A percentile compares a stretch with the other conserved stretches of the same genome.
phyloP scores from a whole-genome alignment of 2,888 invertebrate genomes.

The Drosophila kanekoi region DNA sequence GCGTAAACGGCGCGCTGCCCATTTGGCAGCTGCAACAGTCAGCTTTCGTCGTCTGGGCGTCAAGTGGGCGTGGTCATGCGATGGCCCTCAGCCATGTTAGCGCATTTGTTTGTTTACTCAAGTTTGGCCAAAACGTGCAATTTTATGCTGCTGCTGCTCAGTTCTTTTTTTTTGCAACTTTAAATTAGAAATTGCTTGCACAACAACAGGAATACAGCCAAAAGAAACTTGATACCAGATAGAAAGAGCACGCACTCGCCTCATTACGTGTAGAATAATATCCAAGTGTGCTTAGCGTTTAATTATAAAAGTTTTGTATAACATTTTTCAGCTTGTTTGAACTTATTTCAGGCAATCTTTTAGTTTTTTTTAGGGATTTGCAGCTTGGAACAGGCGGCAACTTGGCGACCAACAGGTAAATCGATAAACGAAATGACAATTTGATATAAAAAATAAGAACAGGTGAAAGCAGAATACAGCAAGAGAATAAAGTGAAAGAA shows the following conservation, averaged over 20 bases:
- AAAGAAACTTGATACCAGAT: slow-evolving; percentile 23
- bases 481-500: neutral
- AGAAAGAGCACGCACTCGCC: slow-evolving; percentile 40
- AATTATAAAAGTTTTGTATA: slow-evolving; percentile 56
- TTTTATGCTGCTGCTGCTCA: slow-evolving; percentile 38
- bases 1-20: slow-evolving; percentile 56
- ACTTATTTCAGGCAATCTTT: slow-evolving; percentile 17
- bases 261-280: slow-evolving; percentile 28
- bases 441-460: neutral
- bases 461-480: neutral
- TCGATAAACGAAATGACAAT: slow-evolving; percentile 45
- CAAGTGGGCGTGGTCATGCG: slow-evolving; percentile 49
- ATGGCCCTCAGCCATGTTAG: slow-evolving; percentile 29
- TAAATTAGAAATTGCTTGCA: slow-evolving; percentile 70
- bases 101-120: slow-evolving; percentile 70
- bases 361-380: neutral
- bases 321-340: slow-evolving; percentile 17
- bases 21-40: slow-evolving; percentile 18
- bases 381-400: neutral
- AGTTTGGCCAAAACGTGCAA: slow-evolving; percentile 43
- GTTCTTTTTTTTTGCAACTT: slow-evolving; percentile 53
- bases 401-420: slow-evolving; percentile 44
- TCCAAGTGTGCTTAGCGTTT: slow-evolving; percentile 39
- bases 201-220: slow-evolving; percentile 10
- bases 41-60: slow-evolving; percentile 5